Conservation (phyloP, 2,113 vertebrate species). For the Petromus typicus region DNA sequence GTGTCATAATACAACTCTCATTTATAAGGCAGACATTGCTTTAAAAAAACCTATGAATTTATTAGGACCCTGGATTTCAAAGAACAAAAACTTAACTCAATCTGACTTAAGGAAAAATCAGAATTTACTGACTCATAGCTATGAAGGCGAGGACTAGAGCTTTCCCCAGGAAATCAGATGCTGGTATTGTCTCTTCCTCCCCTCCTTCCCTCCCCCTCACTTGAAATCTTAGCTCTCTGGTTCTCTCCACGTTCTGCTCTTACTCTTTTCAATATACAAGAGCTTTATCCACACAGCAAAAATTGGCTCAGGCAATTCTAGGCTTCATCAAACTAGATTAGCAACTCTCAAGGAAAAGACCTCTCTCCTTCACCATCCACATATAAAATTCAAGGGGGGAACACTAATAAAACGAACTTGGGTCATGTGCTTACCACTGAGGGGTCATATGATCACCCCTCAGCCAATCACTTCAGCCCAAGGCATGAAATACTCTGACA, state of each 20-base stretch:
- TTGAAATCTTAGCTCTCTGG: not conserved
- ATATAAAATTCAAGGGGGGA: not conserved
- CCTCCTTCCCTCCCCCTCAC: fast-evolving
- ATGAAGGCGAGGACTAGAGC: not conserved
- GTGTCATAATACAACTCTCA: not conserved
- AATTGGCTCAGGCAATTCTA: not conserved
- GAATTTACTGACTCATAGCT: conserved; percentile 9
- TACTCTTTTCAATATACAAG: not conserved
- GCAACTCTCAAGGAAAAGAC: not conserved
- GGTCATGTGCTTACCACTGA: not conserved
- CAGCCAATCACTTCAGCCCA: not conserved
- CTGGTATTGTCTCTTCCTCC: not conserved
- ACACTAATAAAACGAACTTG: not conserved
- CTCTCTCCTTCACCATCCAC: not conserved
- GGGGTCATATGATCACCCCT: not conserved
- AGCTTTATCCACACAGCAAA: not conserved
- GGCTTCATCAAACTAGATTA: not conserved
- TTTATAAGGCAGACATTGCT: not conserved
- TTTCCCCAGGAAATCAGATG: conserved; percentile 33
- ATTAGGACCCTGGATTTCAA: conserved; percentile 12
- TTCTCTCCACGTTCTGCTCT: not conserved
- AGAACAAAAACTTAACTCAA: conserved; percentile 22
- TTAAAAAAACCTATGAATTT: conserved; percentile 34
- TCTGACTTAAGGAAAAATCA: conserved; percentile 3
- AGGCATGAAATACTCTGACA: not conserved